Percentiles rank a stretch among this genome's conserved stretches.
phyloP scores from a whole-genome alignment of 2,888 invertebrate species.

The Lissonota sp. region DNA sequence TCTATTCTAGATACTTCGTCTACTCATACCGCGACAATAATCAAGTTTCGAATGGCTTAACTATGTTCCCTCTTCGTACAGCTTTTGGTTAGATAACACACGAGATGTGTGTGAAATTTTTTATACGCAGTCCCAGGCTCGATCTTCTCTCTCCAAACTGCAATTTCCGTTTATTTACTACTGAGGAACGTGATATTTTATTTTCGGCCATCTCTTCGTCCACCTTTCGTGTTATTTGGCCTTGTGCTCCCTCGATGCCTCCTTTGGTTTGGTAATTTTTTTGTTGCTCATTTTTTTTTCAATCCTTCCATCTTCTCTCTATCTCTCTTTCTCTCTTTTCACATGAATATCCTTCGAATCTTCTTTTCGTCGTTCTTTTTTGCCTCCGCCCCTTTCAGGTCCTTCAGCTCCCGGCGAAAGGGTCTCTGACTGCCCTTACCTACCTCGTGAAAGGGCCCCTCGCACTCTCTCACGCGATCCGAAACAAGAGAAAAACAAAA shows the following conservation, averaged over 20 bases:
- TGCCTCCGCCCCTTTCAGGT: neutral
- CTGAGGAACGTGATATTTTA: constrained; percentile 39
- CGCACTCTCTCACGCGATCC: constrained; percentile 62
- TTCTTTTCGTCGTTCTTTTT: constrained; percentile 27
- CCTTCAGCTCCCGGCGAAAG: constrained; percentile 30
- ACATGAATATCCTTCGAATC: constrained; percentile 42
- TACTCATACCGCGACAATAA: too few species aligned
- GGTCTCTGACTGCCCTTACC: constrained; percentile 61
- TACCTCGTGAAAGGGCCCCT: constrained; percentile 59
- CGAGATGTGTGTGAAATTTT: too few species aligned
- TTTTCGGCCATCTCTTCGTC: constrained; percentile 40
- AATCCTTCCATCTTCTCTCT: constrained; percentile 27
- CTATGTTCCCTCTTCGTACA: too few species aligned
- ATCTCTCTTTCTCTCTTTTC: constrained; percentile 7
- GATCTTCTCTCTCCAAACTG: neutral
- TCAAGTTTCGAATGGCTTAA: too few species aligned
- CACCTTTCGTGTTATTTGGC: constrained; percentile 65
- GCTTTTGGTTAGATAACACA: too few species aligned
- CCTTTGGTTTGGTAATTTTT: constrained; percentile 46
- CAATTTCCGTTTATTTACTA: constrained; percentile 37
- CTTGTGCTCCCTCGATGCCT: constrained; percentile 46
- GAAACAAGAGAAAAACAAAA: constrained; percentile 44
- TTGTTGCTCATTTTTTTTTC: constrained; percentile 51
- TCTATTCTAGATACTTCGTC: too few species aligned
- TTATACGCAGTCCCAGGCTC: neutral